Evolutionary conservation across 2,113 vertebrate genomes (phyloP).

Genomic region (Bubalus kerabau): DNA sequence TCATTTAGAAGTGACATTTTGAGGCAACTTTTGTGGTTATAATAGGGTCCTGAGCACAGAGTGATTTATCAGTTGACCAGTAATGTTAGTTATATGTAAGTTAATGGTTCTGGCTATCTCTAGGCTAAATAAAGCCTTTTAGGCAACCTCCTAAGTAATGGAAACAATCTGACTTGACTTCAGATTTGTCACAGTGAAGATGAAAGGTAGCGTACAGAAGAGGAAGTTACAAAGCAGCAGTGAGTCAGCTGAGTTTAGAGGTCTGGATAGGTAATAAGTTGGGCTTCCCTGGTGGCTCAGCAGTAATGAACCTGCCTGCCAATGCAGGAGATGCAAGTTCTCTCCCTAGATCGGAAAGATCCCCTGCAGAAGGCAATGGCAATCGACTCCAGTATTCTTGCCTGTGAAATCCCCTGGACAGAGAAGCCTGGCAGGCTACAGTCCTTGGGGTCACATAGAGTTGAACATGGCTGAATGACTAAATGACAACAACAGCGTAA

Average conservation of each 20-base stretch:
- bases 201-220: conserved; percentile 12
- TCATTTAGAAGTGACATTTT: conserved; percentile 36
- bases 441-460: not conserved
- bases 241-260: not conserved
- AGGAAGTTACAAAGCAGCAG: not conserved
- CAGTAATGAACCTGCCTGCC: not conserved
- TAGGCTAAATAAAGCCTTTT: conserved; percentile 55
- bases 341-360: not conserved
- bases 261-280: not conserved
- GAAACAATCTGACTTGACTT: conserved; percentile 60
- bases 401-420: not conserved
- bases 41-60: not conserved
- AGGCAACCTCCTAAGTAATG: conserved; percentile 35
- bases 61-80: conserved; percentile 24
- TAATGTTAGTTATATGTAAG: not conserved
- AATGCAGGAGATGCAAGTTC: not conserved
- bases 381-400: not conserved
- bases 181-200: conserved; percentile 50
- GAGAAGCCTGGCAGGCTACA: not conserved
- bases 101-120: conserved; percentile 42
- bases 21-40: not conserved
- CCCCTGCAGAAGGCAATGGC: not conserved
- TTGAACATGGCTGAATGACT: not conserved
- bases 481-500: not conserved
- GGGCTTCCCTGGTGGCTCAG: not conserved